These are phyloP conservation scores for Buphagus erythrorhynchus DNA, from an alignment of 2,797 vertebrate genomes.

Conservation along the genomic window DNA sequence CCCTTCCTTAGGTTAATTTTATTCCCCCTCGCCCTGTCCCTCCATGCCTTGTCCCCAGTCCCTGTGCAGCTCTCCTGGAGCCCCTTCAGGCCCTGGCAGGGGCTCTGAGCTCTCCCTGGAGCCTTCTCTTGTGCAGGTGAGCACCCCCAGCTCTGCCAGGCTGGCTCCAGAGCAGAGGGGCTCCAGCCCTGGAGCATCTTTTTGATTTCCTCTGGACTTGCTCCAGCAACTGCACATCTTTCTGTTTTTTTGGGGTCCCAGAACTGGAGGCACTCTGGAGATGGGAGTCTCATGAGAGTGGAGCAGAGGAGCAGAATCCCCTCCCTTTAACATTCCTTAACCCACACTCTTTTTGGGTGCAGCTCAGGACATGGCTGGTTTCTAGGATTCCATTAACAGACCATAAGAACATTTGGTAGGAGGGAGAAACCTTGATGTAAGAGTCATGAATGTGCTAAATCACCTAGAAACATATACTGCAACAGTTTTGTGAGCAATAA, in stretches of 20 bases:
- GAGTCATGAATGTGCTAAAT: neutral
- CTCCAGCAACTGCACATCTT: neutral
- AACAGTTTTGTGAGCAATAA: neutral
- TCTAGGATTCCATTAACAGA: neutral
- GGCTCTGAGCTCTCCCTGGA: neutral
- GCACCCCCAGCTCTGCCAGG: fast-evolving
- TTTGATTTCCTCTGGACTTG: fast-evolving
- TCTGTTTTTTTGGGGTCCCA: fast-evolving
- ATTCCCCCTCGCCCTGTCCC: neutral
- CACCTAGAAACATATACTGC: neutral
- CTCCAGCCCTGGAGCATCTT: neutral
- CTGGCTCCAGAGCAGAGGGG: neutral
- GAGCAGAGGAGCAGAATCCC: neutral
- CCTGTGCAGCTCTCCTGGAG: neutral
- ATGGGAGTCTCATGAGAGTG: fast-evolving
- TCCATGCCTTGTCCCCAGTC: neutral
- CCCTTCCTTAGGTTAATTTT: neutral
- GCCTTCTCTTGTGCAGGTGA: neutral
- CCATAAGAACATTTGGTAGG: neutral
- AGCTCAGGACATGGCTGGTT: neutral
- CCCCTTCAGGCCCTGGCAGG: neutral
- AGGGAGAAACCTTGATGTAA: neutral
- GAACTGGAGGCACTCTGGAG: neutral
- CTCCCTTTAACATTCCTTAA: neutral
- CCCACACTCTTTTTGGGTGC: too few species aligned